phyloP scores from a whole-genome alignment of 2,797 vertebrate species.

The Molossus molossus region DNA sequence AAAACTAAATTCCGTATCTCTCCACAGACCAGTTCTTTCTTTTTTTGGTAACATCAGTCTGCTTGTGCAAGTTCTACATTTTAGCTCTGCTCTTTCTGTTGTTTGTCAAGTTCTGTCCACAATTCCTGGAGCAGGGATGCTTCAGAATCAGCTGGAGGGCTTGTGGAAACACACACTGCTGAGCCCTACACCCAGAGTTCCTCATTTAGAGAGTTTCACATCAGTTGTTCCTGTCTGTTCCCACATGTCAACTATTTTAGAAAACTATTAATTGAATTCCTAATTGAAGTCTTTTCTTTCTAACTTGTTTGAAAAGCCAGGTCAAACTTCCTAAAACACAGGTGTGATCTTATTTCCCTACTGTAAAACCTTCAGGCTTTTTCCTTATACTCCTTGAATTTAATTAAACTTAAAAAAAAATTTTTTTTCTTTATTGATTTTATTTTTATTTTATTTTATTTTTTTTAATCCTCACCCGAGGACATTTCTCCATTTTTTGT shows the following conservation, averaged over 20 bases:
- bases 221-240: background rate
- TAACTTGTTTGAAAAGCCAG: background rate
- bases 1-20: background rate
- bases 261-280: background rate
- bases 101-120: background rate
- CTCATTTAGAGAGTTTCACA: background rate
- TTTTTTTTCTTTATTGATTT: no score
- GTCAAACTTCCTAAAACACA: conserved; percentile 10
- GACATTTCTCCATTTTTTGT: no score
- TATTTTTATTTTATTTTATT: no score
- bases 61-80: background rate
- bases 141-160: background rate
- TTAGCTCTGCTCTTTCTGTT: background rate
- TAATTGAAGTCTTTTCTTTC: background rate
- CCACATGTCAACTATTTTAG: background rate
- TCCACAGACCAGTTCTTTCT: background rate
- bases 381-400: background rate
- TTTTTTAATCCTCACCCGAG: no score
- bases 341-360: background rate
- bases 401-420: background rate
- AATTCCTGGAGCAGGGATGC: background rate
- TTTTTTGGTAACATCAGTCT: background rate
- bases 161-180: background rate
- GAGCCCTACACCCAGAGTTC: background rate
- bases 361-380: background rate